These are phyloP conservation scores for Saxicola maurus DNA, from an alignment of 2,797 vertebrate species.

Conservation along the genomic window DNA sequence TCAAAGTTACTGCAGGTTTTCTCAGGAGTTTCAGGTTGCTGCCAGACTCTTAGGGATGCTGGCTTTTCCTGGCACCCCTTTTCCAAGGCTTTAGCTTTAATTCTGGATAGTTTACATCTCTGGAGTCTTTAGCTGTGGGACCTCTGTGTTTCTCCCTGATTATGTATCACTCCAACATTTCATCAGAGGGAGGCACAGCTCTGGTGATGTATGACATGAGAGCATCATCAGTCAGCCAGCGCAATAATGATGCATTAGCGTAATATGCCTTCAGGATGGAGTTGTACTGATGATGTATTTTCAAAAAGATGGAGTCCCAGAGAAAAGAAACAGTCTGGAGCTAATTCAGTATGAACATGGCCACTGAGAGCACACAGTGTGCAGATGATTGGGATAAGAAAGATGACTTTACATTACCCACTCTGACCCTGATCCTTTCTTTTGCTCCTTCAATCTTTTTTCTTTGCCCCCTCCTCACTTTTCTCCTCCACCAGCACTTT, in stretches of 20 bases:
- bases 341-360: constrained; percentile 29
- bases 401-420: constrained; percentile 1
- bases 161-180: constrained; percentile 49
- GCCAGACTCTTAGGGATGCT: not conserved
- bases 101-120: constrained; percentile 10
- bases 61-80: not conserved
- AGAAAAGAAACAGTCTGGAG: constrained; percentile 48
- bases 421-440: constrained; percentile 26
- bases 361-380: not conserved
- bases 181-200: not conserved
- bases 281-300: constrained; percentile 57
- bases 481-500: not conserved
- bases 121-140: not conserved
- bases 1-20: not conserved
- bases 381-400: constrained; percentile 30
- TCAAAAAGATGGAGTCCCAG: constrained; percentile 46
- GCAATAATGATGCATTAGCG: constrained; percentile 65
- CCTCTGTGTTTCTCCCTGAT: constrained; percentile 27
- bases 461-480: not conserved
- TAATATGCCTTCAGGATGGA: constrained; percentile 66
- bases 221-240: constrained; percentile 54
- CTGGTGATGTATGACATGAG: constrained; percentile 53
- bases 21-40: constrained; percentile 31
- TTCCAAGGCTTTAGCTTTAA: constrained; percentile 28
- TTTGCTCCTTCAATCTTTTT: constrained; percentile 18